A percentile compares a stretch with the other conserved stretches of the same genome.
These are phyloP conservation scores for Busseola fusca DNA, from an alignment of 2,888 invertebrate genomes.

Conservation along the genomic window DNA sequence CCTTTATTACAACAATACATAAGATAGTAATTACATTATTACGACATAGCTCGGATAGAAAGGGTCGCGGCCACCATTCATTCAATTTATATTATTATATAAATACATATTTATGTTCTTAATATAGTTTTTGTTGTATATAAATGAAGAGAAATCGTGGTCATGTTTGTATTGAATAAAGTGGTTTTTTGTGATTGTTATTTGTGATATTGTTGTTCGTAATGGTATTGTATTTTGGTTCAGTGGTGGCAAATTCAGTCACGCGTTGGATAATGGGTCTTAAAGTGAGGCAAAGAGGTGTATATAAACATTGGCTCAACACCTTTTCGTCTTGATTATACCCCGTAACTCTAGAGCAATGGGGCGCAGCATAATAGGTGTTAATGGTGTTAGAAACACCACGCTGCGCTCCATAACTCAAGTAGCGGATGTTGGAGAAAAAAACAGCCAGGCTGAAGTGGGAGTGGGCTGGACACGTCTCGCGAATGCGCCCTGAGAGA, in stretches of 20 bases:
- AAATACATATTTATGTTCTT: constrained; percentile 45
- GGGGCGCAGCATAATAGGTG: no score
- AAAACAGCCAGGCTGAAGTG: no score
- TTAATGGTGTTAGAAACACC: no score
- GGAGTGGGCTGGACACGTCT: no score
- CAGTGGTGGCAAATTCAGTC: neutral
- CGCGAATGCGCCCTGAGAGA: no score
- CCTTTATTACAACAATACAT: constrained; percentile 22
- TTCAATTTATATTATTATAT: constrained; percentile 32
- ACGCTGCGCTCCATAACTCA: no score
- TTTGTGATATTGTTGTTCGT: neutral
- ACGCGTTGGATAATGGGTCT: neutral
- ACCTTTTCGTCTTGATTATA: neutral
- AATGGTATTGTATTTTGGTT: neutral
- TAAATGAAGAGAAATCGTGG: constrained; percentile 36
- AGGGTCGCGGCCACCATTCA: constrained; percentile 10
- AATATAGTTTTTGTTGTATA: constrained; percentile 41
- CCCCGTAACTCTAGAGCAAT: no score
- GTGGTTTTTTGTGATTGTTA: constrained; percentile 23
- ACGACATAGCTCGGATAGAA: constrained; percentile 10
- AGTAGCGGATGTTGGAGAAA: no score
- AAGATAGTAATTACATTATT: constrained; percentile 20
- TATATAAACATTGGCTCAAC: neutral
- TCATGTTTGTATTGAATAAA: constrained; percentile 26
- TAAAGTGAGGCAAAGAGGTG: neutral